These are phyloP conservation scores for Physella acuta DNA, from an alignment of 1,140 invertebrate species.

Conservation along the genomic window DNA sequence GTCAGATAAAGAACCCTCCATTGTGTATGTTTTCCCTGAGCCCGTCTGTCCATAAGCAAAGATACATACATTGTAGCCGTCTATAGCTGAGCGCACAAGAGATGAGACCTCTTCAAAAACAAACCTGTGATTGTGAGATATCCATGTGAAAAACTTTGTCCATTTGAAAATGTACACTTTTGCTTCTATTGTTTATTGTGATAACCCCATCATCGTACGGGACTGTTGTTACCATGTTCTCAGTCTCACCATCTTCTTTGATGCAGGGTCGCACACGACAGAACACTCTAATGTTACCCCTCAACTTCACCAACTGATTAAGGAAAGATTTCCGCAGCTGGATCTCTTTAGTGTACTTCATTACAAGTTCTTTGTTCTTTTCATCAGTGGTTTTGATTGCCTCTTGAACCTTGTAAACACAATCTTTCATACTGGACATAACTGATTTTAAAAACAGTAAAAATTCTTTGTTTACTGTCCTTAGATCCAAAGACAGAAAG, in stretches of 20 bases:
- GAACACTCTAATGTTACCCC: conserved; percentile 79
- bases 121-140: conserved; percentile 51
- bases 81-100: conserved; percentile 51
- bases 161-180: conserved; percentile 50
- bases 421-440: too few relatives aligned
- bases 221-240: conserved; percentile 48
- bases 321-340: conserved; percentile 53
- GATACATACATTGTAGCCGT: conserved; percentile 59
- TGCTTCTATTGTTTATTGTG: conserved; percentile 46
- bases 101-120: conserved; percentile 54
- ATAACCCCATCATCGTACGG: conserved; percentile 47
- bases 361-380: conserved; percentile 49
- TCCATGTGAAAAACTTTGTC: conserved; percentile 48
- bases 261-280: conserved; percentile 74
- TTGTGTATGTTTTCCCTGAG: conserved; percentile 78
- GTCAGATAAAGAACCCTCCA: conserved; percentile 62
- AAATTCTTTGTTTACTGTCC: too few relatives aligned
- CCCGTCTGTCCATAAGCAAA: conserved; percentile 79
- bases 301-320: conserved; percentile 56
- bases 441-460: too few relatives aligned
- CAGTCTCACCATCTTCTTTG: conserved; percentile 54
- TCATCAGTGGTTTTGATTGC: conserved; percentile 41
- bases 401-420: conserved; percentile 39
- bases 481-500: too few relatives aligned
- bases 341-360: conserved; percentile 53